A percentile compares a stretch with the other conserved stretches of the same genome.
Conservation (phyloP, 2,888 invertebrate species). For the Protodeltote pygarga region DNA sequence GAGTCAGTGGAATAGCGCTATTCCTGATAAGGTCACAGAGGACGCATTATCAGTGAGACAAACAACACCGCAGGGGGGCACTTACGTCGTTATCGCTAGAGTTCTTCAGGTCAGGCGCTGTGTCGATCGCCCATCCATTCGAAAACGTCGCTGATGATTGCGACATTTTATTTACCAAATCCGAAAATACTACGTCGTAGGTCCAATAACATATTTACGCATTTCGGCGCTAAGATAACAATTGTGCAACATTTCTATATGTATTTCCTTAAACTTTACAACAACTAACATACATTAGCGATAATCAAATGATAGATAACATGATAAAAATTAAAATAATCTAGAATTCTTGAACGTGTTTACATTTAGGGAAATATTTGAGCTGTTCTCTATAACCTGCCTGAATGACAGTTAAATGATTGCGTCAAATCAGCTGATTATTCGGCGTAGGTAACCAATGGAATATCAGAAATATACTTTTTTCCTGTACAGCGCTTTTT, state of each 20-base stretch:
- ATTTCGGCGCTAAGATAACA: constrained; percentile 38
- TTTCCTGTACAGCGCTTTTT: accelerated
- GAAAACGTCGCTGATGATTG: constrained; percentile 66
- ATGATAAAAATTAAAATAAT: constrained; percentile 6
- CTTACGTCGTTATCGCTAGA: constrained; percentile 80
- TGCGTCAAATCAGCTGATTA: constrained; percentile 23
- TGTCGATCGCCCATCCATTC: constrained; percentile 82
- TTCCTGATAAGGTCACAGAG: constrained; percentile 64
- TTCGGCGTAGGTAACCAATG: background rate
- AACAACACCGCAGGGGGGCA: constrained; percentile 83
- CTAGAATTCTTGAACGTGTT: constrained; percentile 27
- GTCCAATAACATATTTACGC: constrained; percentile 41
- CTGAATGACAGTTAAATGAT: no score
- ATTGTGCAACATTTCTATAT: constrained; percentile 18
- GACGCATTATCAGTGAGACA: constrained; percentile 71
- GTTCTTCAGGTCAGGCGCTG: constrained; percentile 76
- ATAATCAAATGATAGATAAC: constrained; percentile 27
- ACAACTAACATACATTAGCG: constrained; percentile 6
- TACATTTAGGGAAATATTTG: constrained; percentile 16
- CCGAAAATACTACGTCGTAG: constrained; percentile 46
- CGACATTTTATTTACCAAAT: constrained; percentile 62
- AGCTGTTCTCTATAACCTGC: constrained; percentile 1
- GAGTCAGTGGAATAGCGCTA: constrained; percentile 27
- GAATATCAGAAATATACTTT: accelerated
- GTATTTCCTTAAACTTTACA: constrained; percentile 1